phyloP scores from a whole-genome alignment of 1,140 invertebrate species.

The Drosophila willistoni region DNA sequence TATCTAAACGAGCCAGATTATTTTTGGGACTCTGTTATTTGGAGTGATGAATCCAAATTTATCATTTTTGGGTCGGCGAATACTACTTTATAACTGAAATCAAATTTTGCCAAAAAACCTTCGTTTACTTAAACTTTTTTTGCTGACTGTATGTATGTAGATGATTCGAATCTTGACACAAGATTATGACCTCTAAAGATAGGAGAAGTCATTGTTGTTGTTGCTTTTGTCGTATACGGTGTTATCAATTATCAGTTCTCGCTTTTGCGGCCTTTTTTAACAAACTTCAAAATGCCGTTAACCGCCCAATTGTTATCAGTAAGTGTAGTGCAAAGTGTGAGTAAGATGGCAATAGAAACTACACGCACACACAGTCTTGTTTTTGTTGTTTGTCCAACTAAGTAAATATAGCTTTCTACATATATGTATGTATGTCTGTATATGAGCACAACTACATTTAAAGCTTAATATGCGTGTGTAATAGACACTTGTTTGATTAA shows the following conservation, averaged over 20 bases:
- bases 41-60: no score
- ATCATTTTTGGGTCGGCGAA: no score
- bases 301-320: slow-evolving; percentile 45
- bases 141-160: neutral
- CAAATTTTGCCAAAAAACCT: no score
- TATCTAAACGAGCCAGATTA: no score
- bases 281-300: slow-evolving; percentile 42
- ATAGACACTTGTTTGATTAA: slow-evolving; percentile 75
- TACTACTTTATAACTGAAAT: no score
- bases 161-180: slow-evolving; percentile 22
- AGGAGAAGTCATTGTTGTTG: slow-evolving; percentile 14
- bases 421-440: slow-evolving; percentile 1
- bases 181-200: slow-evolving; percentile 61
- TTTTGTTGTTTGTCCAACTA: slow-evolving; percentile 58
- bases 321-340: slow-evolving; percentile 42
- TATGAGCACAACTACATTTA: slow-evolving; percentile 26
- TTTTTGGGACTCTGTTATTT: no score
- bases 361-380: neutral
- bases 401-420: slow-evolving; percentile 26
- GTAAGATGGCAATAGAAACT: slow-evolving; percentile 28
- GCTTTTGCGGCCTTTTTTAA: slow-evolving; percentile 31
- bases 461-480: slow-evolving; percentile 38
- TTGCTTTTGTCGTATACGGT: no score
- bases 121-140: no score
- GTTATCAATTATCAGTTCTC: slow-evolving; percentile 35